Base-by-base conservation (phyloP, 2,797 vertebrate species). In the Lagodon rhomboides region DNA sequence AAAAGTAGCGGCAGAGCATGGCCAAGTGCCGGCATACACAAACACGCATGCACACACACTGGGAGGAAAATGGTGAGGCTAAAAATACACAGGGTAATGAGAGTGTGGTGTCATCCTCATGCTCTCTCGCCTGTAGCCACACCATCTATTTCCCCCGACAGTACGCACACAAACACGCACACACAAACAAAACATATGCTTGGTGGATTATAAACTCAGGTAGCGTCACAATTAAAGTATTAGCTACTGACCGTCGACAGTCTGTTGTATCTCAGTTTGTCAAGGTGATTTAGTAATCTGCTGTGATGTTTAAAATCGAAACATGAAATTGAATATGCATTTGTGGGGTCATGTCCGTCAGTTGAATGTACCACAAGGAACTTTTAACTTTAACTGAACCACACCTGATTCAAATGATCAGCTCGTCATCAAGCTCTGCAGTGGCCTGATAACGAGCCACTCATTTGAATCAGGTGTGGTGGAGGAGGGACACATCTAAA, bases 81-180 rank as follows among this genome's bases (percentile, higher is more conserved):
- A 94, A 90, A 94, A 94, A 95, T 94, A 95, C 80, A 84, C 82
- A 63, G 80, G 72, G 77, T 92, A 93, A 93, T 92, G 81, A 89
- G 88, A 91, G 91, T 86, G 84, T 78, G 80, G 89, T 89, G 85
- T 90, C 87, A 90, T 75, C 85, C 84, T 83, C 68, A 43, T 87
- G 74, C 80, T 80, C 85, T 82, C 83, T 88, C 69, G 73, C 88
- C 87, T 62, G 60, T 54, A 84, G 87, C 76, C 77, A 78, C 73
- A 64, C 75, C 64, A 65, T 82, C 80, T 71, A 77, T 82, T 79
- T 87, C 71, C 79, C 53, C 67, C 85, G 71, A 68, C 46, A 72
- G 65, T 63, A 65, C 15, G 30, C 22, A 0, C 43, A n/a, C 47
- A 70, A 25, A 73, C 41, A 77, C n/a, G 3, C 38, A 22, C 20